Evolutionary conservation across 2,797 vertebrate species (phyloP).

Genomic region (Anniella stebbinsi): DNA sequence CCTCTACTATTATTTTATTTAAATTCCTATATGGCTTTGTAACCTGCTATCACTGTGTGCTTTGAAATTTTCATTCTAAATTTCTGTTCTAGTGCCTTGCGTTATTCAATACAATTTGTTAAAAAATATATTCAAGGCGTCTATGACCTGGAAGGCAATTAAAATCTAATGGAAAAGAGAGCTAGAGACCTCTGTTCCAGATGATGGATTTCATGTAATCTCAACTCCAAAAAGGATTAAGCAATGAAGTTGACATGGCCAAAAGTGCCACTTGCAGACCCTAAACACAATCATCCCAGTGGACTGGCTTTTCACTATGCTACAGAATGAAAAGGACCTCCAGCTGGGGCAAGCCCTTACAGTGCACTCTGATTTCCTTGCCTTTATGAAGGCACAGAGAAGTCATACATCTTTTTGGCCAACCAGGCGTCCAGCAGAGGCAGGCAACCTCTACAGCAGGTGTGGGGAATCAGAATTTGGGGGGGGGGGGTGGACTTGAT

Average conservation of each 20-base stretch:
- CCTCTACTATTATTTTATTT: not conserved
- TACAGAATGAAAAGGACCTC: not conserved
- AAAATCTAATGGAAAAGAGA: not conserved
- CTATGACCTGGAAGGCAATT: too few relatives aligned
- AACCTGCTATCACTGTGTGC: not conserved
- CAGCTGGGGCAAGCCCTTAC: not conserved
- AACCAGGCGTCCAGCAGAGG: not conserved
- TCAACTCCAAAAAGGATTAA: not conserved
- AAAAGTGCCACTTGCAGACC: not conserved
- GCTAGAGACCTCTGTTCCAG: not conserved
- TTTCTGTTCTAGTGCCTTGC: not conserved
- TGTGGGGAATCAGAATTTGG: too few relatives aligned
- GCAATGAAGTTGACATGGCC: not conserved
- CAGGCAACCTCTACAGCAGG: not conserved
- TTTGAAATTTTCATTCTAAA: not conserved
- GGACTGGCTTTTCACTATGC: not conserved
- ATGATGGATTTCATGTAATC: too few relatives aligned
- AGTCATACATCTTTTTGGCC: too few relatives aligned
- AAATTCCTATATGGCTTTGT: not conserved
- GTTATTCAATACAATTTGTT: too few relatives aligned
- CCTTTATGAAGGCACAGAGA: not conserved
- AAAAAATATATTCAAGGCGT: too few relatives aligned
- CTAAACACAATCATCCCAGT: not conserved
- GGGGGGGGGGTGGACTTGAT: too few relatives aligned
- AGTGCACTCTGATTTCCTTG: not conserved